Evolutionary conservation across 2,888 invertebrate genomes (phyloP).

Genomic region (Ariolimax columbianus): DNA sequence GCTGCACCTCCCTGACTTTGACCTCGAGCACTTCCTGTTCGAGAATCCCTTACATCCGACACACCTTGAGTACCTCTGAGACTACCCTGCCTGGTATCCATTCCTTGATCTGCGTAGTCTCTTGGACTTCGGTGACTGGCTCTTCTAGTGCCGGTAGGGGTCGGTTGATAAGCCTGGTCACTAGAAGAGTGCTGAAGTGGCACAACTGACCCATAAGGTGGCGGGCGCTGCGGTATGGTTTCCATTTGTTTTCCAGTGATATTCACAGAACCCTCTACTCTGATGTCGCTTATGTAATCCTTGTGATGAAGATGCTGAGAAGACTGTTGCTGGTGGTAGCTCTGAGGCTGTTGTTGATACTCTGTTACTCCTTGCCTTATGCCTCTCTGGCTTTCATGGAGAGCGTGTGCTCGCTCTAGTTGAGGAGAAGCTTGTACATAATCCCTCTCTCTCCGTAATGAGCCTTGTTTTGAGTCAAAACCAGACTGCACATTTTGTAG

Average conservation of each 20-base stretch:
- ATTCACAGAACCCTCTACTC: background rate
- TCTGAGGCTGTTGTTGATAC: constrained; percentile 8
- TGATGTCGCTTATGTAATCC: constrained; percentile 23
- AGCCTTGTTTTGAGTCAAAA: constrained; percentile 23
- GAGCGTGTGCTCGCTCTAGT: background rate
- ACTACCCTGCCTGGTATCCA: constrained; percentile 24
- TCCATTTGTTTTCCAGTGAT: background rate
- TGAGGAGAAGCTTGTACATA: background rate
- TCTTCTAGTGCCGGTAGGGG: constrained; percentile 1
- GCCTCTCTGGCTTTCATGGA: background rate
- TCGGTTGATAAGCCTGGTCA: constrained; percentile 22
- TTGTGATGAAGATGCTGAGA: background rate
- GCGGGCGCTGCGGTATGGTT: background rate
- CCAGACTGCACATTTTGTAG: background rate
- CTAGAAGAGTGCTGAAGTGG: constrained; percentile 12
- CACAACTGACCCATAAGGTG: background rate
- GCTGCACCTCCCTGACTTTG: constrained; percentile 14
- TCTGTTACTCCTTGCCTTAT: background rate
- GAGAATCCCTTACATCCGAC: background rate
- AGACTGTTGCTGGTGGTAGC: background rate
- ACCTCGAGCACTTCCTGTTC: constrained; percentile 20
- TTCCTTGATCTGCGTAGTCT: constrained; percentile 24
- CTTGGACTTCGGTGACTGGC: background rate
- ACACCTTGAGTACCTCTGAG: constrained; percentile 16
- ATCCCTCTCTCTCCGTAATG: background rate